phyloP scores from a whole-genome alignment of 2,797 vertebrate genomes.

The Aselliscus stoliczkanus region DNA sequence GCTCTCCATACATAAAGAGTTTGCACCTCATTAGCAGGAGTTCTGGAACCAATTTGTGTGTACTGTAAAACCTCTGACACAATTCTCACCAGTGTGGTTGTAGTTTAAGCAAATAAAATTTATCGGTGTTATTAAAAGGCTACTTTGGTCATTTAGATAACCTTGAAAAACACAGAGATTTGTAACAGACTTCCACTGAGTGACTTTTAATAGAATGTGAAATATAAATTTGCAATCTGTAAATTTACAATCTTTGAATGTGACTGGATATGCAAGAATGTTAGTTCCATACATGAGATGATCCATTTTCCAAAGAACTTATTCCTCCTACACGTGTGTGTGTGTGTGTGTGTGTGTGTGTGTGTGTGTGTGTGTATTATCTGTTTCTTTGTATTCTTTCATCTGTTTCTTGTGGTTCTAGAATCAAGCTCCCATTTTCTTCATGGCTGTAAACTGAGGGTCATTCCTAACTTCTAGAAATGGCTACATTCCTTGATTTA shows the following conservation, averaged over 20 bases:
- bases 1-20: neutral
- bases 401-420: neutral
- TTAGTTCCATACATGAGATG: neutral
- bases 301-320: neutral
- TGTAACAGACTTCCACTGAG: neutral
- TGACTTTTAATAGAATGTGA: neutral
- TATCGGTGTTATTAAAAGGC: neutral
- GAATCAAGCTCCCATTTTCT: neutral
- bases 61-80: neutral
- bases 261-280: neutral
- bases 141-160: neutral
- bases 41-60: neutral
- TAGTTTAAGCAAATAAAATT: neutral
- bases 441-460: neutral
- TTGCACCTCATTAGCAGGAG: conserved; percentile 1
- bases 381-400: neutral
- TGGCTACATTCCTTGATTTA: neutral
- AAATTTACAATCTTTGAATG: neutral
- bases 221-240: neutral
- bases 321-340: neutral
- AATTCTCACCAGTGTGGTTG: neutral
- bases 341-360: too few relatives aligned
- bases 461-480: neutral
- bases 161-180: neutral
- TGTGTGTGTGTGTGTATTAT: neutral